Conservation (phyloP, 2,113 vertebrate species). For the Urocitellus parryii region DNA sequence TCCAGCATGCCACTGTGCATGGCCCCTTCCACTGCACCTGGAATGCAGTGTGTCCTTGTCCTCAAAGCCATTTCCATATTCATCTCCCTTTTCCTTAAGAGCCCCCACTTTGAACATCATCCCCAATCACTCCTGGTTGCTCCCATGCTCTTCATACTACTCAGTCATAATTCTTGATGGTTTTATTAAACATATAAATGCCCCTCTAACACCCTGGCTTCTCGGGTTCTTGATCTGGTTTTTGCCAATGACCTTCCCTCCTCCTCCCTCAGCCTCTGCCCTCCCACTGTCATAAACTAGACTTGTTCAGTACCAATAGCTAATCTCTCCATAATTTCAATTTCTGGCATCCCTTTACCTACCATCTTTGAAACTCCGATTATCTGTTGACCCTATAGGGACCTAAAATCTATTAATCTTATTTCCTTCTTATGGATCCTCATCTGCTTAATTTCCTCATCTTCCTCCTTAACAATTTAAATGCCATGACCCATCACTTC, state of each 20-base stretch:
- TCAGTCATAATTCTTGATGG: neutral
- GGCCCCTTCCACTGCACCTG: neutral
- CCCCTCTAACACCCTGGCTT: neutral
- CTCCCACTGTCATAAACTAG: neutral
- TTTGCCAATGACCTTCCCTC: neutral
- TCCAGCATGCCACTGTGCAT: rapidly evolving
- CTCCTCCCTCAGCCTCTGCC: neutral
- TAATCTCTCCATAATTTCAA: neutral
- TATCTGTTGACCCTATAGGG: neutral
- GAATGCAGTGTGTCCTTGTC: neutral
- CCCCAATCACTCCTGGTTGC: neutral
- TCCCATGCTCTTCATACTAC: neutral
- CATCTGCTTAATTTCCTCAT: neutral
- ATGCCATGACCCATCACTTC: neutral
- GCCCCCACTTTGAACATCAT: neutral
- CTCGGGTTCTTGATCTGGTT: neutral
- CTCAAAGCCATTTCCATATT: neutral
- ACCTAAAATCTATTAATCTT: neutral
- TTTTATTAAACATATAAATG: neutral
- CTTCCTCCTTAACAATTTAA: neutral
- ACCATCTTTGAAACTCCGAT: too few relatives aligned
- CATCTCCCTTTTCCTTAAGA: neutral
- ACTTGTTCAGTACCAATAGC: neutral
- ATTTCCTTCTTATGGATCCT: neutral
- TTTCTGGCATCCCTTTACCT: neutral